Evolutionary conservation across 2,888 invertebrate species (phyloP), one percentile per base, ranked within the genome.

Genomic region (Drepanosiphum platanoidis): DNA sequence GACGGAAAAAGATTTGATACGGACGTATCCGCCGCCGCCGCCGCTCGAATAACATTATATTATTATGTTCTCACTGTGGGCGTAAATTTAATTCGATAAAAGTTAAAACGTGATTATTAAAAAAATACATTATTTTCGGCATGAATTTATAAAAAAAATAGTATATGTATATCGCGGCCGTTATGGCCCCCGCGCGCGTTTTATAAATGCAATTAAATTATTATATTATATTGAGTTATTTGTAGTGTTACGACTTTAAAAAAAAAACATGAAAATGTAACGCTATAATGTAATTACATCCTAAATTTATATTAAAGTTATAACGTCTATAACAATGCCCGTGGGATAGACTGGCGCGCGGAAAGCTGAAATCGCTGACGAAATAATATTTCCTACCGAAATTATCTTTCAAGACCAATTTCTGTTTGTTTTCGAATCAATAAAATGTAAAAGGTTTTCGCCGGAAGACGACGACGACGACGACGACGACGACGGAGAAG

Each of bases 381-480:
- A 42, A 72, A 72, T n/a, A n/a, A n/a, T 30, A 72, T 30, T 72
- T 46, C 36, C 15, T 42, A 39, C 71, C 8, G 1, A 42, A 42
- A 72, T 72, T 72, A 72, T 72, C 30, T 42, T 72, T 72, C 30
- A 42, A 30, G 30, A 72, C 30, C 42, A 72, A 72, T 72, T 72
- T 42, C n/a, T 72, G 30, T 72, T 42, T 72, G 18, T 72, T 72
- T 72, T 72, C 15, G 30, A 72, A 72, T 72, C 72, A 46, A 42
- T 72, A 72, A 18, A 72, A 72, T 42, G 27, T 72, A 30, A 72
- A 30, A 72, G 72, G 42, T 42, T 72, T 71, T 71, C 30, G 4
- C 70, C 70, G n/a, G 39, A 13, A 72, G 42, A 72, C n/a, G n/a
- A n/a, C n/a, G n/a, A n/a, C n/a, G n/a, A n/a, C n/a, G n/a, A n/a